A percentile compares a stretch with the other conserved stretches of the same genome.
These are phyloP conservation scores for Cichladusa arquata DNA, from an alignment of 2,113 vertebrate genomes.

Conservation along the genomic window DNA sequence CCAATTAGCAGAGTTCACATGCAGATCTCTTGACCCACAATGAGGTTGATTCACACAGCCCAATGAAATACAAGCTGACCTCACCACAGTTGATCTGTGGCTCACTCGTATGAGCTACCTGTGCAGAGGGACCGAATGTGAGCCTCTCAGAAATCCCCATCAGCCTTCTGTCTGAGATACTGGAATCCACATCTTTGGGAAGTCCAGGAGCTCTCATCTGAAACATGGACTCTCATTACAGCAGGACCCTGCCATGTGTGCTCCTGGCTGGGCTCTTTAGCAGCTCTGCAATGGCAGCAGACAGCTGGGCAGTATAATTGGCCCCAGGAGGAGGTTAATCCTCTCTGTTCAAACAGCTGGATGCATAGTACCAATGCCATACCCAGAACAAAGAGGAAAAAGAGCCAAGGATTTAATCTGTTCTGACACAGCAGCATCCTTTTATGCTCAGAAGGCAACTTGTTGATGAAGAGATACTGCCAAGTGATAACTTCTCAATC, in stretches of 20 bases:
- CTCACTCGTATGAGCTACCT: accelerated
- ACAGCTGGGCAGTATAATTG: background rate
- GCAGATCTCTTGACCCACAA: background rate
- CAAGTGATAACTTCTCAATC: background rate
- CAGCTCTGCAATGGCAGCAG: background rate
- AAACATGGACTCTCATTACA: background rate
- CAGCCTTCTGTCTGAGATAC: background rate
- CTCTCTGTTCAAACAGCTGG: background rate
- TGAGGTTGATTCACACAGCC: accelerated
- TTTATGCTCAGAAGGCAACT: background rate
- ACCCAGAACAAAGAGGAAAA: background rate
- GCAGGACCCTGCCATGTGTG: background rate
- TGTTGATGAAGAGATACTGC: background rate
- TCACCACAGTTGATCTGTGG: background rate
- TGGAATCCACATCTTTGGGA: background rate
- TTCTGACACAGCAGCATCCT: background rate
- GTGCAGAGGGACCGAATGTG: accelerated
- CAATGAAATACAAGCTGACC: background rate
- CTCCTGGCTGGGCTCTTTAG: background rate
- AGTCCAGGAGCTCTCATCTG: background rate
- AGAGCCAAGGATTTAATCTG: background rate
- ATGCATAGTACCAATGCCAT: accelerated
- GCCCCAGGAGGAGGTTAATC: background rate
- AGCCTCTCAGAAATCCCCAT: background rate
- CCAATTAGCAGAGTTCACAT: background rate